These are phyloP conservation scores for Andrena camellia DNA, from an alignment of 2,888 invertebrate genomes.

Conservation along the genomic window DNA sequence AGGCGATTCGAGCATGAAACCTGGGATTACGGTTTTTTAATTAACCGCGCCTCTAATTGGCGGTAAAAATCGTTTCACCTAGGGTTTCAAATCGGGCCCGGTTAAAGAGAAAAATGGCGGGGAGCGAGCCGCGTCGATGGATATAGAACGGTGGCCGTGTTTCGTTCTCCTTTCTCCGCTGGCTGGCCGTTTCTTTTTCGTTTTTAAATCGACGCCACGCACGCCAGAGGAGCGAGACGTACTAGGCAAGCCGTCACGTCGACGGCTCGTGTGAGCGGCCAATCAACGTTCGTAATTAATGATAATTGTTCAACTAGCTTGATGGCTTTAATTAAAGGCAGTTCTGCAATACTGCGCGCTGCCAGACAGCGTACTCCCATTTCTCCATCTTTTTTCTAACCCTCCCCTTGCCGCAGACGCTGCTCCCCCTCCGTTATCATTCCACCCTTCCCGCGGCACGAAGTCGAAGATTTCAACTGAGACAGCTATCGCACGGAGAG, in stretches of 20 bases:
- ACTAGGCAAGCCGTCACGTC: slow-evolving; percentile 22
- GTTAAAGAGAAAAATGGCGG: background rate
- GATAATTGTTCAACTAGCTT: slow-evolving; percentile 80
- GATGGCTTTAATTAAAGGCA: slow-evolving; percentile 78
- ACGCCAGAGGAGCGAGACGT: slow-evolving; percentile 55
- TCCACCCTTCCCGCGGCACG: slow-evolving; percentile 40
- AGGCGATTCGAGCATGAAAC: slow-evolving; percentile 34
- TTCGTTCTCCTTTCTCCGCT: background rate
- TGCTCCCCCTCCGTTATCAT: slow-evolving; percentile 3
- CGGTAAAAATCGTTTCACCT: slow-evolving; percentile 29
- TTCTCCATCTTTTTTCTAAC: slow-evolving; percentile 28
- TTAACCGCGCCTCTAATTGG: slow-evolving; percentile 50
- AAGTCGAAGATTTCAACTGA: background rate
- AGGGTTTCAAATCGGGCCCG: slow-evolving; percentile 15
- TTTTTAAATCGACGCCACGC: slow-evolving; percentile 46
- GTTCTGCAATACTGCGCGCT: slow-evolving; percentile 71
- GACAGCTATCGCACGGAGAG: slow-evolving; percentile 15
- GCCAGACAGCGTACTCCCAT: slow-evolving; percentile 39
- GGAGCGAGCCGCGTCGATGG: slow-evolving; percentile 7
- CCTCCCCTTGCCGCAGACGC: background rate
- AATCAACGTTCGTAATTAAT: slow-evolving; percentile 74
- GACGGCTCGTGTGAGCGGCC: slow-evolving; percentile 58
- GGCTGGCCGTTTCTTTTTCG: background rate
- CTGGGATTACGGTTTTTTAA: slow-evolving; percentile 30
- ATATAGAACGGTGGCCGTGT: slow-evolving; percentile 17